A percentile compares a stretch with the other conserved stretches of the same genome.
These are phyloP conservation scores for Enteromius paludinosus DNA, from an alignment of 2,797 vertebrate genomes.

Conservation along the genomic window DNA sequence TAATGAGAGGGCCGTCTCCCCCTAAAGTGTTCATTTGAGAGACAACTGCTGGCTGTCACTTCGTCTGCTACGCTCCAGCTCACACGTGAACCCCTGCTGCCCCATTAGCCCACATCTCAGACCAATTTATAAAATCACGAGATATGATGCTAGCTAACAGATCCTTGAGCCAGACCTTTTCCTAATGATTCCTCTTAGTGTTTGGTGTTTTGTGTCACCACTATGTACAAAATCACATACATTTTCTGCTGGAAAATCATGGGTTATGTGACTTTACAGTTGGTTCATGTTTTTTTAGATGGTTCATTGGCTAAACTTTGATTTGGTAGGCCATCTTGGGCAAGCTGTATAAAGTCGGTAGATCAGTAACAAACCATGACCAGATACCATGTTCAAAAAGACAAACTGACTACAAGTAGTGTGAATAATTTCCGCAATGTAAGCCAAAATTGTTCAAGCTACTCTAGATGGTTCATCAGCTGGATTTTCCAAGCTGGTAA, in stretches of 20 bases:
- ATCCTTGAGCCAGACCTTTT: neutral
- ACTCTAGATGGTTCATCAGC: neutral
- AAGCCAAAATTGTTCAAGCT: neutral
- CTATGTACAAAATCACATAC: slow-evolving; percentile 62
- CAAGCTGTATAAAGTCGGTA: neutral
- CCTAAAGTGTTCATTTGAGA: slow-evolving; percentile 37
- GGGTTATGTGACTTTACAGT: neutral
- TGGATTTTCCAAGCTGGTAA: neutral
- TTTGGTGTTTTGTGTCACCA: neutral
- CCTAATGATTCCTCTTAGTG: neutral
- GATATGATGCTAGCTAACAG: slow-evolving; percentile 37
- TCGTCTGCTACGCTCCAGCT: slow-evolving; percentile 53
- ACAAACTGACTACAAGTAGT: neutral
- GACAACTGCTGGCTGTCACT: slow-evolving; percentile 50
- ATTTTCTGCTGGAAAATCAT: slow-evolving; percentile 32
- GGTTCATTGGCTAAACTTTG: too few relatives aligned
- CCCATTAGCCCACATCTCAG: slow-evolving; percentile 53
- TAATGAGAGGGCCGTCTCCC: slow-evolving; percentile 68
- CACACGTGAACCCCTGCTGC: neutral
- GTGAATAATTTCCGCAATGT: neutral
- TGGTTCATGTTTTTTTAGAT: neutral
- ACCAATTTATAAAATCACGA: slow-evolving; percentile 69
- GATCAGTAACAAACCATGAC: neutral
- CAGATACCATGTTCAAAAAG: neutral
- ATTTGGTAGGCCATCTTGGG: neutral